Conservation (phyloP, 1,140 invertebrate species). For the Heliconius hewitsoni region DNA sequence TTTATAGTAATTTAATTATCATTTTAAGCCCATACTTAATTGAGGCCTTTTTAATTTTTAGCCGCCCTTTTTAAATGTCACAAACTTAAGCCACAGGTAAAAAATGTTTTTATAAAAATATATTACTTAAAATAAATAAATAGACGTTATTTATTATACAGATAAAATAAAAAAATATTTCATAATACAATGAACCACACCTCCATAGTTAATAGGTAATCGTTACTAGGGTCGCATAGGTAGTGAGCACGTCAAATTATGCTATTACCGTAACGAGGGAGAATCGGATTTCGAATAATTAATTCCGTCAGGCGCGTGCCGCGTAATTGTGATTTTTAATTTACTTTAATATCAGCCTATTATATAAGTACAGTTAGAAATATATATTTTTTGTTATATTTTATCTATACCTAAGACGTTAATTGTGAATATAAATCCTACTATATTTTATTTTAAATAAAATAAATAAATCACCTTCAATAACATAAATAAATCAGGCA, state of each 20-base stretch:
- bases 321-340: constrained; percentile 34
- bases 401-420: too few species aligned
- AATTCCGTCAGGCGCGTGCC: constrained; percentile 62
- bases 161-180: neutral
- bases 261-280: constrained; percentile 53
- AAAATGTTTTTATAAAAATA: neutral
- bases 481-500: too few species aligned
- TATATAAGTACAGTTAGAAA: too few species aligned
- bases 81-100: neutral
- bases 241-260: constrained; percentile 52
- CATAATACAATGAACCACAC: neutral
- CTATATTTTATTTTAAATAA: too few species aligned
- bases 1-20: too few species aligned
- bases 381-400: too few species aligned
- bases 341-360: neutral
- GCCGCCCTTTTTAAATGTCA: neutral
- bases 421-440: too few species aligned
- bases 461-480: too few species aligned
- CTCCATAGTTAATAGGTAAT: constrained; percentile 22
- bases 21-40: too few species aligned
- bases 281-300: constrained; percentile 54
- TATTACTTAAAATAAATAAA: neutral
- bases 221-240: constrained; percentile 44
- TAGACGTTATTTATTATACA: neutral
- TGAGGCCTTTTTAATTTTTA: too few species aligned